phyloP scores from a whole-genome alignment of 2,797 vertebrate species.

The Centropyge bicolor region DNA sequence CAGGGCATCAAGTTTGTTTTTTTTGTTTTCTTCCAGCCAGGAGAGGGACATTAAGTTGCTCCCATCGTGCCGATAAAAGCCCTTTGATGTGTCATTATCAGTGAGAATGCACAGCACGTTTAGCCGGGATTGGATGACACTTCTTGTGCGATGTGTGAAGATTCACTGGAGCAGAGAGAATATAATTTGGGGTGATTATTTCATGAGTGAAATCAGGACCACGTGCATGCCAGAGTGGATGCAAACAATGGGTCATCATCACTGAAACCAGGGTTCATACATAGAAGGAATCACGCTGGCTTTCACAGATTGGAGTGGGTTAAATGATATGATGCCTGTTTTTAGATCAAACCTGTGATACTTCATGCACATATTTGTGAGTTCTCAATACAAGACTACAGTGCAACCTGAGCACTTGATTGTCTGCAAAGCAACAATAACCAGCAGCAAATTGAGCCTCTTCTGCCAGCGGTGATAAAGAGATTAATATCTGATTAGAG shows the following conservation, averaged over 20 bases:
- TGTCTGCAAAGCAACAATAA: conserved; percentile 61
- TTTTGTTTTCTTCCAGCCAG: conserved; percentile 7
- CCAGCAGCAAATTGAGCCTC: conserved; percentile 57
- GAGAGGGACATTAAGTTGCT: conserved; percentile 52
- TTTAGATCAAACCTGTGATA: conserved; percentile 17
- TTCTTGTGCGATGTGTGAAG: conserved; percentile 20
- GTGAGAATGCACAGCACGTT: conserved; percentile 11
- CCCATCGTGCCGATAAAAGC: conserved; percentile 46
- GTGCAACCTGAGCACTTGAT: conserved; percentile 39
- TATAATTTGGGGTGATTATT: conserved; percentile 30
- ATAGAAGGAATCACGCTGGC: not conserved
- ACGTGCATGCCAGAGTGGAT: not conserved
- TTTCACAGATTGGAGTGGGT: not conserved
- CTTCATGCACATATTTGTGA: not conserved
- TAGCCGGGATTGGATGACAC: conserved; percentile 12
- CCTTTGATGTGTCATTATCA: conserved; percentile 51
- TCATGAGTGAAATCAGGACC: conserved; percentile 23
- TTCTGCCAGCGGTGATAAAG: conserved; percentile 57
- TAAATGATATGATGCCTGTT: conserved; percentile 8
- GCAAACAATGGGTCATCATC: conserved; percentile 35
- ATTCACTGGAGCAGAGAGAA: conserved; percentile 16
- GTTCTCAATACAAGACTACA: not conserved
- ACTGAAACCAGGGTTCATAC: not conserved
- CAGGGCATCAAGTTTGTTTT: conserved; percentile 61
- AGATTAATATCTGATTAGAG: conserved; percentile 76